Conservation (phyloP, 2,888 invertebrate genomes). For the Acrobasis consociella region DNA sequence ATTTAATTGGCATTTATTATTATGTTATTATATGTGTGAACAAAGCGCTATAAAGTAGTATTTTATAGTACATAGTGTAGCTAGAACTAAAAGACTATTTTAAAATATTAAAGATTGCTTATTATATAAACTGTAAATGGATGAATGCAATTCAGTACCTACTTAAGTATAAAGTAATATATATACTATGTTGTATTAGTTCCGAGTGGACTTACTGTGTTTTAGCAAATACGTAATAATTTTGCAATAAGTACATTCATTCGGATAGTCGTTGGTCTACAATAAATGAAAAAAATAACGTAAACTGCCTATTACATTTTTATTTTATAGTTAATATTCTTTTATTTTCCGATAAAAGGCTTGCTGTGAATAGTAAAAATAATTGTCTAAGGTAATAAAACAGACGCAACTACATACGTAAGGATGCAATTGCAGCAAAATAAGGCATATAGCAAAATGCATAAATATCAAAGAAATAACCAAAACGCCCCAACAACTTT, state of each 20-base stretch:
- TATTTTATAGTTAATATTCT: no score
- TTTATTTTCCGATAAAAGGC: no score
- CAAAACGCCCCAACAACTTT: no score
- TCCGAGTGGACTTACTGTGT: neutral
- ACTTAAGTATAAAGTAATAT: slow-evolving; percentile 20
- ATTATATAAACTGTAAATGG: slow-evolving; percentile 18
- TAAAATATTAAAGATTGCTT: slow-evolving; percentile 18
- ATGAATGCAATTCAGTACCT: slow-evolving; percentile 19
- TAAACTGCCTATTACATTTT: no score
- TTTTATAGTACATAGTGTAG: slow-evolving; percentile 10
- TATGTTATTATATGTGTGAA: neutral
- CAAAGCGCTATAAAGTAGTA: slow-evolving; percentile 2
- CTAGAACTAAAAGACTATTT: slow-evolving; percentile 18
- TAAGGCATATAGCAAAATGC: no score
- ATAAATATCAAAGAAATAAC: no score
- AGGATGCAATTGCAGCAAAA: no score
- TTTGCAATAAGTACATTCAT: neutral
- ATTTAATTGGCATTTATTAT: slow-evolving; percentile 1
- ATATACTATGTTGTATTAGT: slow-evolving; percentile 6
- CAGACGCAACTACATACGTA: no score
- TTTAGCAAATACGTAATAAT: neutral
- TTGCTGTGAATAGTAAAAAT: no score
- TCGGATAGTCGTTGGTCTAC: slow-evolving; percentile 7
- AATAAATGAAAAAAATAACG: neutral
- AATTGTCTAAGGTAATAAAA: no score